Base-by-base conservation (phyloP, 37 sponge, comb jelly and placozoan species). In the Geodia barretti region DNA sequence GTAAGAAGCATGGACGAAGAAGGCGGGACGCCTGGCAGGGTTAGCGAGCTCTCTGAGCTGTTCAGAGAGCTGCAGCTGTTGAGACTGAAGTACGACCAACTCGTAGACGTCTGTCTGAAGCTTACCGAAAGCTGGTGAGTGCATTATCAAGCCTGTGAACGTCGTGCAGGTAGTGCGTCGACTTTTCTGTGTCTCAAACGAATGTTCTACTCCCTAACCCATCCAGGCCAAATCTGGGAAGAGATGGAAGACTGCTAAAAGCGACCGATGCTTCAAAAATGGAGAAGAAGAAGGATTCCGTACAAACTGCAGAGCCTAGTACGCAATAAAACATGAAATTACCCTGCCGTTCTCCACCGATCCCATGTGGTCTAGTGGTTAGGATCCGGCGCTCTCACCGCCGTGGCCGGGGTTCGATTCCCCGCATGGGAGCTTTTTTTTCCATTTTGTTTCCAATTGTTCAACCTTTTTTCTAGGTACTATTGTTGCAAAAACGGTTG, bases 351-450 rank as follows among this genome's bases (percentile, higher is more conserved):
- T 58, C 60, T 19, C 32, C 30, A 73, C 2, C 28, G 26, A 62
- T 90, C 90, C 90, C 90, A 90, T 79, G 86, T 90, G 90, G 90
- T 90, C 90, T 90, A 90, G 90, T 90, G 90, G 90, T 90, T 90
- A 90, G 90, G 90, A 90, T 90, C 80, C 86, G 86, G 82, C 86
- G 87, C 86, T 90, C 90, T 90, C 90, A 90, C 86, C 87, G 90
- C 81, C 86, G 85, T 80, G 90, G 90, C 90, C 90, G 81, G 90
- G 90, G 90, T 90, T 90, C 90, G 86, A 90, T 90, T 90, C 90
- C 90, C 90, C 82, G 90, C 85, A 83, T 90, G 90, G 86, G 90
- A 90, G 77, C 66, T 30, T 61, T 34, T 60, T 68, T 17, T 54
- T 74, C 68, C 66, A 23, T 74, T 74, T 83, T 74, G 9, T 65